Evolutionary conservation across 2,113 vertebrate species (phyloP), one percentile per base, ranked within the genome.

Genomic region (Thryonomys swinderianus): DNA sequence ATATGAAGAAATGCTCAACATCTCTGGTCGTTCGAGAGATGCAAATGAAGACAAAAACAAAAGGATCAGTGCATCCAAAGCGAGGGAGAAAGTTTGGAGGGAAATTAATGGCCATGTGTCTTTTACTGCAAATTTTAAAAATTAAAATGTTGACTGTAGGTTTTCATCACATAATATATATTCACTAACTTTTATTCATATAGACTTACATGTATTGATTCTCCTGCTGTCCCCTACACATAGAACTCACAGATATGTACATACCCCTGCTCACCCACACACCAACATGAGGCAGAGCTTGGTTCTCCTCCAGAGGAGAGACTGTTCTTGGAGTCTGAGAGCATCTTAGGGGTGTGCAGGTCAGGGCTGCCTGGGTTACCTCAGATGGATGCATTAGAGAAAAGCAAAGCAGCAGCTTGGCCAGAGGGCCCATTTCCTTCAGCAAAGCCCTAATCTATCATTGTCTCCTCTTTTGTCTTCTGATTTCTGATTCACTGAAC

Each of bases 401-500:
- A 79, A 71, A 83, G 69, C 67, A 9, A 40, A 18, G 23, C 0
- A 0, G 69, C 23, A 0, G 3, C 88, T 45, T 20, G 62, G 82
- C 88, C 45, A n/a, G 17, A 91, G 2, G 3, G 6, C 7, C 5
- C 2, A 51, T 51, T 76, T 79, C 85, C 34, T 25, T 64, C 71
- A 13, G 55, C 27, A 51, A 14, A 0, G 0, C 0, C 1, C 48
- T 80, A 0, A 71, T 91, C 95, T 69, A 0, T 64, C 66, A 2
- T 0, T 12, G 17, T 85, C 86, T 91, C 51, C 45, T n/a, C 79
- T 94, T 74, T 85, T 85, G 73, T 59, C 5, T 97, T 91, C 80
- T 69, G 91, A 86, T 89, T 97, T 95, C 91, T 9, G 16, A 95
- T 85, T 87, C 91, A 94, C 76, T 94, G 55, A 93, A 66, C 64